These are phyloP conservation scores for Paramormyrops hopkinsi DNA, from an alignment of 2,797 vertebrate species.

Conservation along the genomic window DNA sequence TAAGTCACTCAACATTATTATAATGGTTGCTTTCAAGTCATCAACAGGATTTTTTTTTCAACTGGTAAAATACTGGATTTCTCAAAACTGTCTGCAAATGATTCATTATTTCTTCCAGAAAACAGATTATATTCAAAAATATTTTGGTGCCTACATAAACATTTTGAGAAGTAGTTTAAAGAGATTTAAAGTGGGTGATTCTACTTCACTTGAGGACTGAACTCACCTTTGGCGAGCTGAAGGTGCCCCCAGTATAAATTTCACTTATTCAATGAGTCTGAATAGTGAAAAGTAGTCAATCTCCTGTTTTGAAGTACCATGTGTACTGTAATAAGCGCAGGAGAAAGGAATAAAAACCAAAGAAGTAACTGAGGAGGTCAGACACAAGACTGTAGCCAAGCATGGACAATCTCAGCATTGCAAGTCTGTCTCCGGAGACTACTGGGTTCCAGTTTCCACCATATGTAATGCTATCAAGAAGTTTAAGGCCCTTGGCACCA, in stretches of 20 bases:
- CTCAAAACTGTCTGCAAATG: neutral
- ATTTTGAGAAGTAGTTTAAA: neutral
- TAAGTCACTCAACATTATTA: neutral
- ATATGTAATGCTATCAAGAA: conserved; percentile 54
- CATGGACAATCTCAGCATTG: conserved; percentile 48
- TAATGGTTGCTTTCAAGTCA: neutral
- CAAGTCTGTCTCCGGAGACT: conserved; percentile 43
- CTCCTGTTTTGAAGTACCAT: neutral
- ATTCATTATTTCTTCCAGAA: neutral
- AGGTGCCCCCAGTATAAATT: neutral
- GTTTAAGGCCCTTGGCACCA: conserved; percentile 32
- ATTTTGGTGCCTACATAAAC: neutral
- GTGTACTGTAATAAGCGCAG: neutral
- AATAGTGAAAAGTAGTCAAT: neutral
- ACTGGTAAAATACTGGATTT: neutral
- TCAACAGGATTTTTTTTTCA: neutral
- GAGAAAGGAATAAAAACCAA: neutral
- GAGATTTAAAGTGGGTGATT: neutral
- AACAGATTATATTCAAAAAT: neutral
- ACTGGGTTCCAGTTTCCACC: conserved; percentile 55
- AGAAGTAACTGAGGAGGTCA: conserved; percentile 36
- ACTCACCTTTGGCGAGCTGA: neutral
- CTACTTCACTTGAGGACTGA: neutral
- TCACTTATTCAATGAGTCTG: neutral
- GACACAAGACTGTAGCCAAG: conserved; percentile 40